Evolutionary conservation across 2,888 invertebrate species (phyloP), one percentile per base, ranked within the genome.

Genomic region (Amblyjoppa proteus): DNA sequence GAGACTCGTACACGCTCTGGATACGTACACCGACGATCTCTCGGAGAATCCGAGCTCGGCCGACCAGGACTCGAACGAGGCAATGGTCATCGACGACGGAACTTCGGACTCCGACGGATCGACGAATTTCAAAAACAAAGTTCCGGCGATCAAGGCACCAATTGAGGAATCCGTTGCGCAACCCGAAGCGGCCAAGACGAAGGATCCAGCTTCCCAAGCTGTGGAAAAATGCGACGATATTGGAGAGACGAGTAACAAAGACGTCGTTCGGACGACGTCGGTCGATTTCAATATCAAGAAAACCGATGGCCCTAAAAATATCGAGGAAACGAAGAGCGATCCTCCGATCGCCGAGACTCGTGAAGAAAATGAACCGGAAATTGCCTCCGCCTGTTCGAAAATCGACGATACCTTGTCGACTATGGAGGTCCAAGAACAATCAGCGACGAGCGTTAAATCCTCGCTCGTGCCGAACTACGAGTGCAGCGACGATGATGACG

Each of bases 51-150:
- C 82, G 45, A 88, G 88, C 58, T 88, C 88, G 41, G 81, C 58
- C 11, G 88, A 86, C 85, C 88, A 88, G 68, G 89, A 90, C 68
- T 91, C 89, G 3, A 91, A 90, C 81, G 89, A 89, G 61, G 87
- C 90, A 20, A 91, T 89, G 89, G 88, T 90, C 9, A 90, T 90
- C 16, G 91, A 91, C 64, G 90, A 91, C 61, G 86, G 86, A 69
- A 79, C 85, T 9, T 90, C 85, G 2, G 91, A 91, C 56, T 89
- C 88, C 3, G 86, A 88, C 6, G 90, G 89, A 56, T 88, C 88
- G 1, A 77, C 64, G 20, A 81, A 83, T 81, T 86, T 83, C 20
- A 70, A 56, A n/a, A 74, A 83, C 11, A 83, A 83, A 78, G 69
- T 81, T 31, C 41, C 74, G 71, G 66, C 79, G 34, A 31, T 66